Percentiles rank a stretch among this genome's conserved stretches.
Conservation (phyloP, 2,797 vertebrate species). For the Chelonia mydas region DNA sequence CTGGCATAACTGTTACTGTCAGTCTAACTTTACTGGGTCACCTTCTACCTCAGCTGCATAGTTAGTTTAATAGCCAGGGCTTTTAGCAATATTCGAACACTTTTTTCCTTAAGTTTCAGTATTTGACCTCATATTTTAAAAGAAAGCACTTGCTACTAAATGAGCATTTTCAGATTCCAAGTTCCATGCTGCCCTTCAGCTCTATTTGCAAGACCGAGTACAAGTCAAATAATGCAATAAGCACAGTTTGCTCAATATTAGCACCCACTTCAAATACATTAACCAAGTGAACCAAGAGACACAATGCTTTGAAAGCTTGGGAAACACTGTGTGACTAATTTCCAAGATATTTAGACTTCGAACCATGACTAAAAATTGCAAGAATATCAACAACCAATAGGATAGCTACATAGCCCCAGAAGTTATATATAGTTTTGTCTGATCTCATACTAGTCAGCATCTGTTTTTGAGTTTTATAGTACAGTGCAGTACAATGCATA, state of each 20-base stretch:
- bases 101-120: background rate
- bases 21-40: background rate
- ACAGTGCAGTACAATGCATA: fast-evolving
- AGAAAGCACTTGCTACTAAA: background rate
- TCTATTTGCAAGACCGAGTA: background rate
- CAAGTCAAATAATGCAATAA: background rate
- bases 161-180: background rate
- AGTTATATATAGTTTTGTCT: fast-evolving
- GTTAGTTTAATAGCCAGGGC: background rate
- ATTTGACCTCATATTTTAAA: background rate
- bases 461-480: background rate
- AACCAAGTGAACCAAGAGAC: background rate
- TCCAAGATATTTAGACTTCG: background rate
- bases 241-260: background rate
- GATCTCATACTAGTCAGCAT: fast-evolving
- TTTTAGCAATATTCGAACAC: background rate
- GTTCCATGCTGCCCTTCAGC: background rate
- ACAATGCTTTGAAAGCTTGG: background rate
- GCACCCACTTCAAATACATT: background rate
- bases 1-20: background rate
- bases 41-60: background rate
- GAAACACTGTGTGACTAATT: background rate
- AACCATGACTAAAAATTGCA: background rate
- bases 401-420: background rate
- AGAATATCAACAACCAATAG: background rate